These are phyloP conservation scores for Crossaster papposus DNA, from an alignment of 53 echinoderm and acorn worm genomes.

Conservation along the genomic window DNA sequence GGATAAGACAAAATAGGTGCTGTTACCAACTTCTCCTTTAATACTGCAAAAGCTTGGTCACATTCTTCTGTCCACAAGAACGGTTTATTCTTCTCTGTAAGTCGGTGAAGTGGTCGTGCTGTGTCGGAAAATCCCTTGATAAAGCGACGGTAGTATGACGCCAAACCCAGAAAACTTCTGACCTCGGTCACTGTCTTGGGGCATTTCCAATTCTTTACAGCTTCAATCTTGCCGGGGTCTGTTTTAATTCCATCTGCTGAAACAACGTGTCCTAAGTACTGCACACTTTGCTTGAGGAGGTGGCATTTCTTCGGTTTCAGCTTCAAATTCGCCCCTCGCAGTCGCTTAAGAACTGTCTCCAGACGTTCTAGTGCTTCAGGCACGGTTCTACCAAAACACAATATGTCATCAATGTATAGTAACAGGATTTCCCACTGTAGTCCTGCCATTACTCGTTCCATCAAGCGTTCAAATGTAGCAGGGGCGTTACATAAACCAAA, in stretches of 20 bases:
- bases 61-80: no score
- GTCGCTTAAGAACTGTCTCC: not conserved
- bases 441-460: constrained; percentile 17
- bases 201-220: constrained; percentile 20
- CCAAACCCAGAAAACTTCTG: constrained; percentile 37
- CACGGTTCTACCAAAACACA: constrained; percentile 12
- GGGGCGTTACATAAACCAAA: no score
- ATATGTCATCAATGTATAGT: constrained; percentile 28
- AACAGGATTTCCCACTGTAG: constrained; percentile 45
- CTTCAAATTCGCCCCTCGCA: constrained; percentile 19
- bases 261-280: no score
- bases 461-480: no score
- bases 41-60: no score
- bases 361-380: constrained; percentile 7
- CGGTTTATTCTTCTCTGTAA: no score
- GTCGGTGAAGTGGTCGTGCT: constrained; percentile 37
- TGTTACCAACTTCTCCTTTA: not conserved
- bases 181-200: constrained; percentile 21
- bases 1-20: constrained; percentile 36
- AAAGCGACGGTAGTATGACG: constrained; percentile 41
- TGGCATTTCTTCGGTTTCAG: constrained; percentile 46
- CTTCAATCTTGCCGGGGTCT: constrained; percentile 48
- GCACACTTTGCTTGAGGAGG: constrained; percentile 15
- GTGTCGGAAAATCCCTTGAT: constrained; percentile 27
- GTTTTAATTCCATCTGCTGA: constrained; percentile 42